These are phyloP conservation scores for Sebastes schlegelii DNA, from an alignment of 2,113 vertebrate genomes.

Conservation along the genomic window DNA sequence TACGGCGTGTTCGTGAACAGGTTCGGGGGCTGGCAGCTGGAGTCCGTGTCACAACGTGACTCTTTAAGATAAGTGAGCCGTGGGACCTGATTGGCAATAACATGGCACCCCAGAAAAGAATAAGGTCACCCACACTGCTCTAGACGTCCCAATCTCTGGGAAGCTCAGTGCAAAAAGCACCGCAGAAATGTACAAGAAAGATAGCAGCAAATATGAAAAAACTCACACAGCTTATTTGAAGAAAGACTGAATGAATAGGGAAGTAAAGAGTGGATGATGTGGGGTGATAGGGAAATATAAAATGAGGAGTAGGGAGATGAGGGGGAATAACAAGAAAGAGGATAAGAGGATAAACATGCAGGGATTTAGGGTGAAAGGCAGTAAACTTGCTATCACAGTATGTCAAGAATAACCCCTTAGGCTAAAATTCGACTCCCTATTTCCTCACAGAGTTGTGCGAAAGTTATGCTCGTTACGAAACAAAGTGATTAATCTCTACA, in stretches of 20 bases:
- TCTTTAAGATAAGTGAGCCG: slow-evolving; percentile 11
- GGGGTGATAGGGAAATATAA: slow-evolving; percentile 7
- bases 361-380: slow-evolving; percentile 46
- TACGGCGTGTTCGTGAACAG: no score
- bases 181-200: neutral
- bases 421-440: slow-evolving; percentile 1
- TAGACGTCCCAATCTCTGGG: neutral
- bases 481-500: slow-evolving; percentile 67
- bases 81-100: slow-evolving; percentile 1
- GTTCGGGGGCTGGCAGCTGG: no score
- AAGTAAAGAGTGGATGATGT: slow-evolving; percentile 14
- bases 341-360: slow-evolving; percentile 55
- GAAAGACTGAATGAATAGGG: neutral
- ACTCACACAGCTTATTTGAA: no score
- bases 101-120: neutral
- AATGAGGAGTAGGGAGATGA: slow-evolving; percentile 19
- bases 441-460: slow-evolving; percentile 19
- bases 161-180: neutral
- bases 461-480: slow-evolving; percentile 51
- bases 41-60: neutral
- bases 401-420: slow-evolving; percentile 28
- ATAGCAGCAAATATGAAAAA: neutral
- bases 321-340: slow-evolving; percentile 21
- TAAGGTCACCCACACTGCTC: slow-evolving; percentile 18
- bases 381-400: slow-evolving; percentile 18